Conservation (phyloP, 2,888 invertebrate genomes). For the Laspeyria flexula region DNA sequence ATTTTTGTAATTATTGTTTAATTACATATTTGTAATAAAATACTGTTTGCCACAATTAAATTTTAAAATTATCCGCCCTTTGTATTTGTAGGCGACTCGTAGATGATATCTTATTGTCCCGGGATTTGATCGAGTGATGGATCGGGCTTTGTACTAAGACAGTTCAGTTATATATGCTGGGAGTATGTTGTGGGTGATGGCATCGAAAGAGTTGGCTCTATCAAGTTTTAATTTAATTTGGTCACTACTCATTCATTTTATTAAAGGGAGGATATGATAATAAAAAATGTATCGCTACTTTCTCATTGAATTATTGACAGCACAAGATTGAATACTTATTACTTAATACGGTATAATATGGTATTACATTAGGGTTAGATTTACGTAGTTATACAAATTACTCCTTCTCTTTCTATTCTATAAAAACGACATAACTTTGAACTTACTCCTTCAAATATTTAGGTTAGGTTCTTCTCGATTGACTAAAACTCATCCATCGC, state of each 20-base stretch:
- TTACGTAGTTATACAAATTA: too few relatives aligned
- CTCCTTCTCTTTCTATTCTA: too few relatives aligned
- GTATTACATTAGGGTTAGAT: too few relatives aligned
- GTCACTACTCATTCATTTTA: conserved; percentile 44
- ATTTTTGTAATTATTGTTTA: too few relatives aligned
- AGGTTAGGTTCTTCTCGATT: too few relatives aligned
- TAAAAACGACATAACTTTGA: too few relatives aligned
- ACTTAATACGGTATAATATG: too few relatives aligned
- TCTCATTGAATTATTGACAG: conserved; percentile 1
- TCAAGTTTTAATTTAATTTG: neutral
- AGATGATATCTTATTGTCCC: conserved; percentile 54
- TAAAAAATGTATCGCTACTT: conserved; percentile 1
- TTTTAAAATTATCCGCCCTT: too few relatives aligned
- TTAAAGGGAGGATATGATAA: conserved; percentile 15
- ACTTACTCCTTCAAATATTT: too few relatives aligned
- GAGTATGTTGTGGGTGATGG: neutral
- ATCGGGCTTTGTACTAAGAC: conserved; percentile 46
- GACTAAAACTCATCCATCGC: too few relatives aligned
- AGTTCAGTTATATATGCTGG: neutral
- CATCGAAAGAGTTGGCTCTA: neutral
- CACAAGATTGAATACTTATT: neutral
- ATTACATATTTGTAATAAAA: too few relatives aligned
- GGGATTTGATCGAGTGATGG: conserved; percentile 64
- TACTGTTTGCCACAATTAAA: too few relatives aligned
- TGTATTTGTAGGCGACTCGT: conserved; percentile 14